Evolutionary conservation across 2,888 invertebrate species (phyloP).

Genomic region (Myopa tessellatipennis): DNA sequence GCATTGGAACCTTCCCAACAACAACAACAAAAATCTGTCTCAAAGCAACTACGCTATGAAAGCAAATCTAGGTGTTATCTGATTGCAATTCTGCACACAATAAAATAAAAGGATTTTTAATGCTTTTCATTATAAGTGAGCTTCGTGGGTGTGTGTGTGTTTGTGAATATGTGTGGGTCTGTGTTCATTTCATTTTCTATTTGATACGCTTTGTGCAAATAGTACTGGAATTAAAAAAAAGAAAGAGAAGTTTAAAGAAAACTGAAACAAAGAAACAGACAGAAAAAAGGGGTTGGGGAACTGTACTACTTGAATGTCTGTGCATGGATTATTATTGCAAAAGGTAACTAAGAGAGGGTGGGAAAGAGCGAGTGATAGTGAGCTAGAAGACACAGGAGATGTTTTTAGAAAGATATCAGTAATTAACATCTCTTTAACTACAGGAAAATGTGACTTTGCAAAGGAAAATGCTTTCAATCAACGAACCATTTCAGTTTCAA

Average conservation of each 20-base stretch:
- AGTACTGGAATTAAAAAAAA: slow-evolving; percentile 29
- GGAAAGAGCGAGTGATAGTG: neutral
- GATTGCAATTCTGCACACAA: slow-evolving; percentile 62
- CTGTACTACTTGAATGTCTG: too few relatives aligned
- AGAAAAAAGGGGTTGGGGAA: neutral
- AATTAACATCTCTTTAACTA: slow-evolving; percentile 57
- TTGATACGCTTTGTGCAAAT: slow-evolving; percentile 45
- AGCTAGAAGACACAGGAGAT: neutral
- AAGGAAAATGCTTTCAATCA: neutral
- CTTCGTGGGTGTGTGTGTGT: slow-evolving; percentile 22
- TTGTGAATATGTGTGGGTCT: slow-evolving; percentile 49
- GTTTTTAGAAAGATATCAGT: slow-evolving; percentile 54
- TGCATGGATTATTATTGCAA: too few relatives aligned
- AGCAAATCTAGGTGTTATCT: slow-evolving; percentile 59
- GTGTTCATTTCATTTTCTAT: slow-evolving; percentile 38
- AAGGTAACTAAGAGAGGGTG: too few relatives aligned
- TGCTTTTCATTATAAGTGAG: slow-evolving; percentile 6
- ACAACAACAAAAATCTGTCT: neutral
- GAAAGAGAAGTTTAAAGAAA: too few relatives aligned
- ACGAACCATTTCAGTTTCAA: too few relatives aligned
- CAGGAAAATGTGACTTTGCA: neutral
- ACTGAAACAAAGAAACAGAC: neutral
- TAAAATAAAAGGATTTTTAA: slow-evolving; percentile 20
- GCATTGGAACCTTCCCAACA: slow-evolving; percentile 2
- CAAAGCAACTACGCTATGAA: slow-evolving; percentile 20